These are phyloP conservation scores for Marmota monax DNA, from an alignment of 2,113 vertebrate species.

Conservation along the genomic window DNA sequence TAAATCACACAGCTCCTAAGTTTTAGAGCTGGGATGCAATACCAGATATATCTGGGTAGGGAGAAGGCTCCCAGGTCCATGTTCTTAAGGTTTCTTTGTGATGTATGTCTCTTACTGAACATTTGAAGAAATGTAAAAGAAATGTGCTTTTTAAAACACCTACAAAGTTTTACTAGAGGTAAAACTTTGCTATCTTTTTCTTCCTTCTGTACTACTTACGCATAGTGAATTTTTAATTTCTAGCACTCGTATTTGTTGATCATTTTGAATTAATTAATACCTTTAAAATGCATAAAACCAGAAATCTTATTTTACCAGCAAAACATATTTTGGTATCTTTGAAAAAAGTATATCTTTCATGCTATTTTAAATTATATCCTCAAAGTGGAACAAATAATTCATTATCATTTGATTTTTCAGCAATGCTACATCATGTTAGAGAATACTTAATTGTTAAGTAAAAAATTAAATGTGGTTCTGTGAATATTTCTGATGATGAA, in stretches of 20 bases:
- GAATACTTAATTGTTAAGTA: not conserved
- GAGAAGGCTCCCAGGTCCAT: not conserved
- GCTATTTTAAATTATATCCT: constrained; percentile 39
- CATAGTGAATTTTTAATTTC: not conserved
- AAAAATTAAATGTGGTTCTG: not conserved
- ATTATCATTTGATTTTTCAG: constrained; percentile 1
- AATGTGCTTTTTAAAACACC: not conserved
- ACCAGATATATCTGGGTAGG: not conserved
- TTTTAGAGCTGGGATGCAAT: not conserved
- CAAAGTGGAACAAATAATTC: not conserved
- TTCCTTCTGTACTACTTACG: not conserved
- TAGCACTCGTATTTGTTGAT: not conserved
- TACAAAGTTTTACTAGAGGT: not conserved
- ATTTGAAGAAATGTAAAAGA: not conserved
- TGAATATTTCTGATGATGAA: not conserved
- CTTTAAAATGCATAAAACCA: constrained; percentile 10
- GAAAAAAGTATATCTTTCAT: not conserved
- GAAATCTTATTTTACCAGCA: not conserved
- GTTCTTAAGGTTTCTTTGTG: not conserved
- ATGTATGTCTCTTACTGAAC: not conserved
- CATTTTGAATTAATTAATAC: not conserved
- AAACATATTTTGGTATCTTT: not conserved
- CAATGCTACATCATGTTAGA: not conserved
- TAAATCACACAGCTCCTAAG: not conserved
- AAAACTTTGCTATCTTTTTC: not conserved